Percentiles rank a stretch among this genome's conserved stretches.
These are phyloP conservation scores for Odobenus rosmarus DNA, from an alignment of 2,113 vertebrate species.

Conservation along the genomic window DNA sequence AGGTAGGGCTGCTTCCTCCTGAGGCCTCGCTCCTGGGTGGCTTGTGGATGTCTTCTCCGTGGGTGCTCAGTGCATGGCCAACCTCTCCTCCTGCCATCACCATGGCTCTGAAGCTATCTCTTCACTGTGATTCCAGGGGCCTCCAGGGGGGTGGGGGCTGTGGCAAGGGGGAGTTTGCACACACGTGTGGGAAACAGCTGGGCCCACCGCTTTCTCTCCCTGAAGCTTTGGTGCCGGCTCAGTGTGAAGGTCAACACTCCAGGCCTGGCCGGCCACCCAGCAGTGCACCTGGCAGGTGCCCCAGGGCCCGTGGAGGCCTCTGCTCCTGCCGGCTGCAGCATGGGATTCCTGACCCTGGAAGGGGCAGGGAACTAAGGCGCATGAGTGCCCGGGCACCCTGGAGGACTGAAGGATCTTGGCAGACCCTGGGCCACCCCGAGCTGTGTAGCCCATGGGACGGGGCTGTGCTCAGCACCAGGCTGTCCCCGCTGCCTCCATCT, in stretches of 20 bases:
- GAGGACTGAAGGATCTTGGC: not conserved
- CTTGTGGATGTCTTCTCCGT: accelerated
- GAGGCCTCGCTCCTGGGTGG: not conserved
- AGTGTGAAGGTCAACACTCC: not conserved
- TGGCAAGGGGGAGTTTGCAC: not conserved
- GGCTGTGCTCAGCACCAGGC: not conserved
- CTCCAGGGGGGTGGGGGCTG: not conserved
- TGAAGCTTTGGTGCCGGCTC: not conserved
- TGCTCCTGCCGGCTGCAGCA: accelerated
- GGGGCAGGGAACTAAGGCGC: no score
- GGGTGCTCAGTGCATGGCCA: not conserved
- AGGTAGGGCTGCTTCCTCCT: accelerated
- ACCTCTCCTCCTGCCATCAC: accelerated
- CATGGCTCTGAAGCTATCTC: not conserved
- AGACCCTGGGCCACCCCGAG: not conserved
- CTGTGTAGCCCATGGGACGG: accelerated
- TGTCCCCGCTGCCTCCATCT: not conserved
- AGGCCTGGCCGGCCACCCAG: not conserved
- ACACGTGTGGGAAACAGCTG: accelerated
- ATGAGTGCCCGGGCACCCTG: accelerated
- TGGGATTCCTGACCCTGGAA: not conserved
- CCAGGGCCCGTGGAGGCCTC: accelerated
- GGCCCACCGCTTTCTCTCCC: not conserved
- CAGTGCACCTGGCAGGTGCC: accelerated
- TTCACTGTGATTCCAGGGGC: not conserved